Evolutionary conservation across 2,888 invertebrate genomes (phyloP), one percentile per base, ranked within the genome.

Genomic region (Thysanoteuthis rhombus): DNA sequence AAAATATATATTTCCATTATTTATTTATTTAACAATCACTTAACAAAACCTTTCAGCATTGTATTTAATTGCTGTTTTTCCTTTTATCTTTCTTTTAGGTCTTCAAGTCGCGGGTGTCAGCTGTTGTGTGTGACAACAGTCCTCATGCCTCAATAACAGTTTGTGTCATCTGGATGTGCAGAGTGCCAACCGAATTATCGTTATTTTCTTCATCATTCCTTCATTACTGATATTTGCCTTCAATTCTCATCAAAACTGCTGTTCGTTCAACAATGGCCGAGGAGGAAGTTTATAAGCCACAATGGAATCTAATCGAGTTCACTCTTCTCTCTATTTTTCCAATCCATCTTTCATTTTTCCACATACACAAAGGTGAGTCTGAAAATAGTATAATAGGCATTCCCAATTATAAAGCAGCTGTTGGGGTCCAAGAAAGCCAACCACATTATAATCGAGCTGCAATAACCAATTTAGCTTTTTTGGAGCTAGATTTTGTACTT

Each of bases 291-390:
- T 92, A 92, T 92, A 92, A 92, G 38, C 92, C 96, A n/a, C 95
- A 95, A 47, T 96, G 96, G 96, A 96, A 96, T 91, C 94, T 96
- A 32, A 90, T 96, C 28, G 96, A 96, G 95, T 95, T 96, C 92
- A 95, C 95, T 22, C 94, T 96, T 52, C 95, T 96, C 89, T 95
- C 95, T 22, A 95, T 95, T 36, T 96, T 95, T 93, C 96, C 96
- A 38, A 95, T 95, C 92, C 95, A 95, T 95, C 94, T 95, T 94
- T 95, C 96, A 25, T 96, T 95, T 93, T 94, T 96, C 89, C 94
- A 95, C 19, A 94, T 95, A 93, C 96, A 95, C 19, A 94, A 95
- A 94, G 95, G 96, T 96, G 94, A 94, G 95, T 94, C 16, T 1
- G 25, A 28, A 28, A 90, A 38, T 39, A 1, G 39, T 90, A 19